Evolutionary conservation across 2,888 invertebrate genomes (phyloP), one percentile per base, ranked within the genome.

Genomic region (Andrena dorsata): DNA sequence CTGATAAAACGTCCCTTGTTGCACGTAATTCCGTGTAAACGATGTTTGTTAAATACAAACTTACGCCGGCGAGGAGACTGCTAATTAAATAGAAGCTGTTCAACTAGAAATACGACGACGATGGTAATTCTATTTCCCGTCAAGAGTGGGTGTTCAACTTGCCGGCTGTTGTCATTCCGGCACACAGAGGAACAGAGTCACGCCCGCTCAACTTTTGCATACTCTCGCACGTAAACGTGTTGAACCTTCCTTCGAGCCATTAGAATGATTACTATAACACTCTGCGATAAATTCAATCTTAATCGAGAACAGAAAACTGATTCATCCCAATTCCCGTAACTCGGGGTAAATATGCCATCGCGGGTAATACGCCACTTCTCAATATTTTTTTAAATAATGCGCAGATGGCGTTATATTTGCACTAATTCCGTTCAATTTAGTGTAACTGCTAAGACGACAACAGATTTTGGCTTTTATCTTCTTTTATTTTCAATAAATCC

Each of bases 61-160:
- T 63, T 76, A 49, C 32, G 20, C 16, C n/a, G 26, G 23, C 26
- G 28, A n/a, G n/a, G 47, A 51, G 65, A 60, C 51, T 6, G 28
- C 51, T 64, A 77, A 77, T 73, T 61, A 61, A 78, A 68, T 68
- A n/a, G 47, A 63, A 53, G 20, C 53, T 53, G 41, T 53, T 51
- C n/a, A 51, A 61, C 13, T 65, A 28, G 63, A 73, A 73, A 68
- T 61, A 68, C 35, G 49, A 30, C 26, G 35, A 6, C 8, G 28
- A 28, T 56, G n/a, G 30, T 63, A 69, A 70, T 51, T 47, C 16
- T 53, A 49, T 66, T 49, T 13, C 13, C 23, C 3, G 13, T 66
- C 5, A 56, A 60, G 53, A 13, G 53, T n/a, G 16, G 32, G 32
- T 47, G 23, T 51, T 49, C 16, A 32, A 56, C 35, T 65, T 23